phyloP scores from a whole-genome alignment of 2,113 vertebrate genomes.

The Xyliphius kryptos region DNA sequence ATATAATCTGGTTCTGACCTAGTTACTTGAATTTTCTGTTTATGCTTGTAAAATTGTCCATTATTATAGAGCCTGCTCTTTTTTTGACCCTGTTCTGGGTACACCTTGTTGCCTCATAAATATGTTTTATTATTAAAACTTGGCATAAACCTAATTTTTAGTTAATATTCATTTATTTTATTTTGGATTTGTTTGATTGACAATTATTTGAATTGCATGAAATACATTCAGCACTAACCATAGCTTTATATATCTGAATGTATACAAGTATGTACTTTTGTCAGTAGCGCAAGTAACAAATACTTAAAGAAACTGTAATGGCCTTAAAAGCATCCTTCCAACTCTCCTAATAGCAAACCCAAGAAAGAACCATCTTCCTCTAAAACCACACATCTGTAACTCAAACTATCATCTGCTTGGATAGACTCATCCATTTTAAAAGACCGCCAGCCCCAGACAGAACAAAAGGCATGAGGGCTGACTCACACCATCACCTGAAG shows the following conservation, averaged over 20 bases:
- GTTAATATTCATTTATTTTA: too few relatives aligned
- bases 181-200: too few relatives aligned
- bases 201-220: too few relatives aligned
- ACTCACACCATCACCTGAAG: constrained; percentile 20
- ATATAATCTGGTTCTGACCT: neutral
- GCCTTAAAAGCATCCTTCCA: neutral
- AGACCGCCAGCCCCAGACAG: constrained; percentile 13
- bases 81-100: neutral
- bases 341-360: neutral
- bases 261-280: too few relatives aligned
- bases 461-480: constrained; percentile 26
- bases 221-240: too few relatives aligned
- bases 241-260: too few relatives aligned
- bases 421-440: constrained; percentile 26
- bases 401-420: constrained; percentile 26
- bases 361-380: neutral
- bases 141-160: too few relatives aligned
- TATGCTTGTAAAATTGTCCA: neutral
- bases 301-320: neutral
- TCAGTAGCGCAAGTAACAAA: neutral
- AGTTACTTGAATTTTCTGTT: neutral
- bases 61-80: neutral
- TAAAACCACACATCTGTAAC: constrained; percentile 11
- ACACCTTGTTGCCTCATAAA: neutral
- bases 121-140: too few relatives aligned